Base-by-base conservation (phyloP, 2,797 vertebrate genomes). In the Salarias fasciatus region DNA sequence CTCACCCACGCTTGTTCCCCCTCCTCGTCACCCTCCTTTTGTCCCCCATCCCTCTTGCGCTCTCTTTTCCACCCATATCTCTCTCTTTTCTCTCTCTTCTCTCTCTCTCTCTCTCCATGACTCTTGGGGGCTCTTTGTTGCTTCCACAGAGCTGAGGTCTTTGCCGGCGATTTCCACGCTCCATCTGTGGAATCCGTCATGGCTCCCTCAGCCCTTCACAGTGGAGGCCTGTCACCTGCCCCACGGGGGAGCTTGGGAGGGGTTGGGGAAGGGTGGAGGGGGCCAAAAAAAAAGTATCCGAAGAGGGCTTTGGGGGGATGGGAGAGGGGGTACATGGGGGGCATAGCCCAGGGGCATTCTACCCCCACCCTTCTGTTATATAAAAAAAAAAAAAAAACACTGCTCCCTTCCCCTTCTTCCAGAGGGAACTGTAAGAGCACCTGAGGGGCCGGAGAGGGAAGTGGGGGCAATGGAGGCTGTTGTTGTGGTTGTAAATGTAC, bases 111-210 rank as follows among this genome's bases (percentile, higher is more conserved):
- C 85, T 82, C 85, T 86, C 86, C 75, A 69, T 80, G 66, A 82
- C 80, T 85, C 80, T 75, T 68, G 12, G 62, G 87, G 63, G 87
- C 92, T 95, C 95, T 97, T 97, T 98, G 95, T 97, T 95, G 93
- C 85, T 87, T 35, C 84, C 93, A 90, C 93, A 94, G 95, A 85
- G 95, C 94, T 89, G 93, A 91, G 88, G 94, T 93, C 95, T 95
- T 96, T 98, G 96, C 94, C 88, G 80, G 90, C 94, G 75, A 98
- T 98, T 98, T 98, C 94, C 96, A 98, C 95, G 96, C 95, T 98
- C 97, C 97, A 98, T 98, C 96, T 98, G 97, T 95, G 95, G 96
- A 95, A 96, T 96, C 96, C 94, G 95, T 96, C 96, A 96, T 93
- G 94, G 85, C 92, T 93, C 93, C 93, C 93, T 92, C 93, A 83